A percentile compares a stretch with the other conserved stretches of the same genome.
These are phyloP conservation scores for Thecophora atra DNA, from an alignment of 2,888 invertebrate species.

Conservation along the genomic window DNA sequence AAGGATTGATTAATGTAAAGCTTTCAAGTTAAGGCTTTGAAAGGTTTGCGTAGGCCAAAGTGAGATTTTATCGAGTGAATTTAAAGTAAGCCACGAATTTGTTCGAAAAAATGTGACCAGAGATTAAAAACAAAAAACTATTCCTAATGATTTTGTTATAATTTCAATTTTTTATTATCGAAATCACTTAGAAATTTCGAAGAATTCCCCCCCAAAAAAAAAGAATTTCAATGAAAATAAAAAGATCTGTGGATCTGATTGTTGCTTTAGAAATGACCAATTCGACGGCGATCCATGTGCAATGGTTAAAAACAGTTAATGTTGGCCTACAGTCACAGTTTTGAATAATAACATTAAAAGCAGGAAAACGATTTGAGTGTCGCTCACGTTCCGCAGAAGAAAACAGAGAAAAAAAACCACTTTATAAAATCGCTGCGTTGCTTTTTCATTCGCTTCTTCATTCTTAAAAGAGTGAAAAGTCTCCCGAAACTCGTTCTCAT, in stretches of 20 bases:
- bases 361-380: background rate
- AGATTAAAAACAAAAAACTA: background rate
- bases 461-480: background rate
- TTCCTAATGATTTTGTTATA: background rate
- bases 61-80: background rate
- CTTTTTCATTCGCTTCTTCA: too few relatives aligned
- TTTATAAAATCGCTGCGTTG: background rate
- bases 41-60: background rate
- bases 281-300: background rate
- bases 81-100: background rate
- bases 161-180: background rate
- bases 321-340: slow-evolving; percentile 9
- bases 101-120: background rate
- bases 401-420: slow-evolving; percentile 32
- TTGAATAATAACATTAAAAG: background rate
- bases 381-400: background rate
- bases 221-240: background rate
- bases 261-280: background rate
- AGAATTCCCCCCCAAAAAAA: too few relatives aligned
- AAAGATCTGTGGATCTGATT: background rate
- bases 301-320: slow-evolving; percentile 25
- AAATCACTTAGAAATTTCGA: background rate
- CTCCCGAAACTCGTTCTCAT: background rate
- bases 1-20: background rate
- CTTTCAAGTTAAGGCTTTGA: background rate